Evolutionary conservation across 2,113 vertebrate genomes (phyloP).

Genomic region (Chaetodon trifascialis): DNA sequence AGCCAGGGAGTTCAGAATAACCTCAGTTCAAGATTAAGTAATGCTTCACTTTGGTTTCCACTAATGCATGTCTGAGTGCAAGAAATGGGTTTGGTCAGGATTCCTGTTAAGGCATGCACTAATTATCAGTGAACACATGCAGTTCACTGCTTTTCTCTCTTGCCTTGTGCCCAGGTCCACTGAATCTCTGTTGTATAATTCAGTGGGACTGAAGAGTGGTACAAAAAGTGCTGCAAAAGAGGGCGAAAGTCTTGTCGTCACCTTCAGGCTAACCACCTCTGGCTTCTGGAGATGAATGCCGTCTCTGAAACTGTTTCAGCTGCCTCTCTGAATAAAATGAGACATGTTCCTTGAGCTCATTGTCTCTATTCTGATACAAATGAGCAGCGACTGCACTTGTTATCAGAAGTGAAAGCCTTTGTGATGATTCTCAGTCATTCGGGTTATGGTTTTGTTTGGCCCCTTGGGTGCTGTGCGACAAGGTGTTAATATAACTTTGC

Average conservation of each 20-base stretch:
- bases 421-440: too few species aligned
- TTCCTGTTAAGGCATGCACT: constrained; percentile 17
- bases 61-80: constrained; percentile 40
- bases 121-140: constrained; percentile 17
- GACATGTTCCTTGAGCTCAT: neutral
- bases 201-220: neutral
- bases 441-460: neutral
- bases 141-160: neutral
- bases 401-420: neutral
- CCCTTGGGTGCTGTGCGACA: too few species aligned
- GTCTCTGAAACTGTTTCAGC: neutral
- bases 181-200: neutral
- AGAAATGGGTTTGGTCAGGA: constrained; percentile 36
- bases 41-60: constrained; percentile 26
- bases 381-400: too few species aligned
- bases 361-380: too few species aligned
- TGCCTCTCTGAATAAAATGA: neutral
- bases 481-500: neutral
- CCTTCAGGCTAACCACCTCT: neutral
- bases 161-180: neutral
- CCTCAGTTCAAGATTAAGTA: constrained; percentile 23
- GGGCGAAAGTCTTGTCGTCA: neutral
- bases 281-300: neutral
- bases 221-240: neutral
- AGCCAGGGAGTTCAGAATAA: constrained; percentile 19